phyloP scores from a whole-genome alignment of 2,797 vertebrate species.

The Ibycter americanus region DNA sequence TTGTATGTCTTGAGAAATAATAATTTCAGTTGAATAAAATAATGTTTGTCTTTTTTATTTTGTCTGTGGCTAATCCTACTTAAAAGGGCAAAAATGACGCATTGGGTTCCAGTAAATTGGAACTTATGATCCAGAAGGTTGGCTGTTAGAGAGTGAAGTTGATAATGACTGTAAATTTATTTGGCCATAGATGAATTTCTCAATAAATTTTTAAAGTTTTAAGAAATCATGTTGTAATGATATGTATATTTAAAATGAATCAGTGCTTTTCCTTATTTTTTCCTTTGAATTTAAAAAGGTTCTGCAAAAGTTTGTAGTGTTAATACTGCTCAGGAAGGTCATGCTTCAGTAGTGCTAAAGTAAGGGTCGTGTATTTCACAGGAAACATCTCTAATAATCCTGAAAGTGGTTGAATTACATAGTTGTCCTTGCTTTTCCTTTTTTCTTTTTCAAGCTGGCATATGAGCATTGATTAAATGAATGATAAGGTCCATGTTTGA shows the following conservation, averaged over 20 bases:
- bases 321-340: constrained; percentile 15
- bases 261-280: not conserved
- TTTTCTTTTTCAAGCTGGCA: not conserved
- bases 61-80: not conserved
- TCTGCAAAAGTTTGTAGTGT: constrained; percentile 1
- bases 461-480: constrained; percentile 63
- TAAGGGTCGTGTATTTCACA: not conserved
- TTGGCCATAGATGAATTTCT: not conserved
- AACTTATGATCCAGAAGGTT: not conserved
- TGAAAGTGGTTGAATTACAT: constrained; percentile 30
- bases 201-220: not conserved
- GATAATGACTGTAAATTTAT: not conserved
- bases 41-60: not conserved
- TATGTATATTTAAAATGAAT: not conserved
- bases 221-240: not conserved
- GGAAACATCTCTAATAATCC: not conserved
- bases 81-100: not conserved
- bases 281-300: not conserved
- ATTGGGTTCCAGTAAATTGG: not conserved
- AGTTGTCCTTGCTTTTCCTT: constrained; percentile 31
- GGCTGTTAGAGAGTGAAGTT: not conserved
- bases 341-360: not conserved
- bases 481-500: constrained; percentile 58
- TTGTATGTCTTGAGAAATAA: not conserved
- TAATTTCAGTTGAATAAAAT: not conserved